These are phyloP conservation scores for Helicoverpa armigera DNA, from an alignment of 1,140 invertebrate genomes.

Conservation along the genomic window DNA sequence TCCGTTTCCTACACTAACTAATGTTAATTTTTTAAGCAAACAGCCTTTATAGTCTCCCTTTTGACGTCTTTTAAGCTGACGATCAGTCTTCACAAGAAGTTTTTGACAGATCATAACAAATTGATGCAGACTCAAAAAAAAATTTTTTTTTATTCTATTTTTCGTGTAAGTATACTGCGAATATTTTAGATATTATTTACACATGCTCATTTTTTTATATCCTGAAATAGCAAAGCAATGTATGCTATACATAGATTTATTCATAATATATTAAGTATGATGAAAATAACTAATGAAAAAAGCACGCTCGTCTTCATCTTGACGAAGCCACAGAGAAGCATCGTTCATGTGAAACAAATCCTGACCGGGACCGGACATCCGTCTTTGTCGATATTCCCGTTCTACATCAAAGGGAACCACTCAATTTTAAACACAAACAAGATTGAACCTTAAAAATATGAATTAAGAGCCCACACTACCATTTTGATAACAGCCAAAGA, in stretches of 20 bases:
- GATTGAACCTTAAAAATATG: conserved; percentile 72
- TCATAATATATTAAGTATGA: neutral
- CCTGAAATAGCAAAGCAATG: no score
- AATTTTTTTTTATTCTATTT: conserved; percentile 14
- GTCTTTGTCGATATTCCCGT: conserved; percentile 85
- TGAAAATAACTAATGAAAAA: conserved; percentile 43
- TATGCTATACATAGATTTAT: no score
- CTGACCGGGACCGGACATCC: conserved; percentile 86
- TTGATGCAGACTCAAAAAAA: conserved; percentile 22
- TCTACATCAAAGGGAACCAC: conserved; percentile 83
- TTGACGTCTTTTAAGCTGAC: conserved; percentile 10
- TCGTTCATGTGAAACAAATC: conserved; percentile 83
- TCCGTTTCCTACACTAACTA: conserved; percentile 52
- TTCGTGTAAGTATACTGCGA: neutral
- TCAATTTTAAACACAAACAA: conserved; percentile 61
- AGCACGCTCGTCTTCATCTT: conserved; percentile 60
- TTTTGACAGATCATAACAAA: conserved; percentile 47
- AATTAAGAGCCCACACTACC: conserved; percentile 57
- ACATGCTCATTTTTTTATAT: no score
- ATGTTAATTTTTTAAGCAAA: conserved; percentile 63
- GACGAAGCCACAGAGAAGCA: conserved; percentile 66
- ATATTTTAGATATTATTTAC: neutral
- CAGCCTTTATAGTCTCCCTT: conserved; percentile 51
- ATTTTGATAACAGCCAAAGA: conserved; percentile 54
- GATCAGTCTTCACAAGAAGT: conserved; percentile 43